phyloP scores from a whole-genome alignment of 2,888 invertebrate species.

The Spilarctia lutea region DNA sequence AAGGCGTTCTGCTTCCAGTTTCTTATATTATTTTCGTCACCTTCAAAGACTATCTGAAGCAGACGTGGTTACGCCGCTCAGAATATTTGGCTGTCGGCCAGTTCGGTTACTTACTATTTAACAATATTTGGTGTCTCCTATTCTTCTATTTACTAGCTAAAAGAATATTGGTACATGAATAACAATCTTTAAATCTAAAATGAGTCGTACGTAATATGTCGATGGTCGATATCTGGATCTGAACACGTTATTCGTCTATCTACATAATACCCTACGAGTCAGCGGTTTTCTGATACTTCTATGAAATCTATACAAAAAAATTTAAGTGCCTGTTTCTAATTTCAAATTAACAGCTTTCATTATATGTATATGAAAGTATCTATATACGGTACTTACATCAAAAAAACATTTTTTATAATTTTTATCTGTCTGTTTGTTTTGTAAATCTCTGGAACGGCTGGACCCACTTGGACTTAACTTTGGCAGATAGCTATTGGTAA shows the following conservation, averaged over 20 bases:
- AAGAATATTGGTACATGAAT: constrained; percentile 15
- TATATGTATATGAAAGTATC: too few relatives aligned
- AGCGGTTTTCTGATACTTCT: not conserved
- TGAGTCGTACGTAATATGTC: constrained; percentile 1
- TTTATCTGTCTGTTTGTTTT: too few relatives aligned
- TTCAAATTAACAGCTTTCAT: too few relatives aligned
- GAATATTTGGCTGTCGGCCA: constrained; percentile 70
- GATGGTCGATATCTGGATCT: too few relatives aligned
- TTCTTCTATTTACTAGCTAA: constrained; percentile 18
- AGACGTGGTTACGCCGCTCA: constrained; percentile 60
- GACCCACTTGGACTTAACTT: too few relatives aligned
- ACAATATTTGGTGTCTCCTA: constrained; percentile 25
- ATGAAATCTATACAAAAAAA: not conserved
- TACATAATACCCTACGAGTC: not conserved
- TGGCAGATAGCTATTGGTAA: too few relatives aligned
- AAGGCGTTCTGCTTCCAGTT: constrained; percentile 54
- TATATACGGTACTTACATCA: too few relatives aligned
- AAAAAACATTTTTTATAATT: too few relatives aligned
- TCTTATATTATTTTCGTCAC: constrained; percentile 73
- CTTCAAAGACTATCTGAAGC: constrained; percentile 60
- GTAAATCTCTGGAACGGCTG: too few relatives aligned
- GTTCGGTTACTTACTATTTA: constrained; percentile 40
- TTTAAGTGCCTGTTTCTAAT: too few relatives aligned
- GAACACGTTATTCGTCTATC: not conserved
- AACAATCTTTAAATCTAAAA: constrained; percentile 15